phyloP scores from a whole-genome alignment of 1,140 invertebrate genomes.

The Arion vulgaris region DNA sequence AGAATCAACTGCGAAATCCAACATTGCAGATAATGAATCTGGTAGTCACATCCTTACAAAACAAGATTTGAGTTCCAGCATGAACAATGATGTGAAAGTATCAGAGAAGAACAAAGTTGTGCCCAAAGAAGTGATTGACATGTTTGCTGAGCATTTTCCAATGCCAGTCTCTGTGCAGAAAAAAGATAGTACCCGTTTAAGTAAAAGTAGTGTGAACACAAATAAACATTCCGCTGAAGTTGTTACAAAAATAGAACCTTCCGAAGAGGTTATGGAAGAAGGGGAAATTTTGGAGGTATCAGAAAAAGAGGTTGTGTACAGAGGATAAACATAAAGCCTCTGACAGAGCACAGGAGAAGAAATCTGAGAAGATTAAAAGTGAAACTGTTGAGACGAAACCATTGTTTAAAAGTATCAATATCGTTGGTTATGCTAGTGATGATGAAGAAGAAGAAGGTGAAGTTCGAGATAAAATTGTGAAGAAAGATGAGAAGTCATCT shows the following conservation, averaged over 20 bases:
- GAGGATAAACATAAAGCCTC: not conserved
- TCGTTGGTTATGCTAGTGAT: conserved; percentile 28
- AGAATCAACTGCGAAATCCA: too few species aligned
- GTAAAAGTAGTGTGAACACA: not conserved
- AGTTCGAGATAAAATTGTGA: not conserved
- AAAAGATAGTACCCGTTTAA: not conserved
- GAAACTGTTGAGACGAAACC: not conserved
- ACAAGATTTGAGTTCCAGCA: not conserved
- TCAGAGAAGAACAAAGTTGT: not conserved
- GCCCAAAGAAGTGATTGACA: conserved; percentile 7
- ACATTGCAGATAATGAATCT: not conserved
- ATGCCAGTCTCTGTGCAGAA: not conserved
- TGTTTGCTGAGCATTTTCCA: conserved; percentile 19
- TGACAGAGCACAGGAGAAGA: not conserved
- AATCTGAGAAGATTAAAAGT: not conserved
- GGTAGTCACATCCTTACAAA: not conserved
- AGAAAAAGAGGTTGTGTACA: not conserved
- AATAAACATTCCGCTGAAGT: not conserved
- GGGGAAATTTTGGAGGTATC: not conserved
- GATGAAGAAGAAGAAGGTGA: conserved; percentile 17
- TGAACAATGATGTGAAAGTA: not conserved
- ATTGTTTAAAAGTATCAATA: not conserved
- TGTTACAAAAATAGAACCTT: not conserved
- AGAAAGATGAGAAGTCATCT: not conserved
- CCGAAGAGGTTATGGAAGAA: not conserved